Evolutionary conservation across 2,888 invertebrate species (phyloP).

Genomic region (Drosophila subquinaria): DNA sequence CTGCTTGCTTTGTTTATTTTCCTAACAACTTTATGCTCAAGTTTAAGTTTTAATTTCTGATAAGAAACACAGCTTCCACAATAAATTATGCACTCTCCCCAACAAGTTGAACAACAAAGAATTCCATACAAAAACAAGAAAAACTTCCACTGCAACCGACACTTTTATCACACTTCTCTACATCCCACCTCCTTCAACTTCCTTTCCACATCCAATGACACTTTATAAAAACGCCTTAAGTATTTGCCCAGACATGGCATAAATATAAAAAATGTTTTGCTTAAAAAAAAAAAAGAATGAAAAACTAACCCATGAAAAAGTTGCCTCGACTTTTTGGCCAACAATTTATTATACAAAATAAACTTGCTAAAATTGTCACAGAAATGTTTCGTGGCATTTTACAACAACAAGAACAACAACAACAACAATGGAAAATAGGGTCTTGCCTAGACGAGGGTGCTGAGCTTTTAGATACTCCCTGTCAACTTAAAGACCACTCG

Average conservation of each 20-base stretch:
- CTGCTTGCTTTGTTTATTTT: not conserved
- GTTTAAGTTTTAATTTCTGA: conserved; percentile 33
- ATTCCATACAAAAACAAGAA: conserved; percentile 12
- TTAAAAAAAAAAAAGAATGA: conserved; percentile 4
- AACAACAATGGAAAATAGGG: not conserved
- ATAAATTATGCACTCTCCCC: conserved; percentile 35
- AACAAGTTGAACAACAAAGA: conserved; percentile 29
- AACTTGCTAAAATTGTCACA: conserved; percentile 50
- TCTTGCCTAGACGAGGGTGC: not conserved
- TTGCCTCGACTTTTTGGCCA: conserved; percentile 47
- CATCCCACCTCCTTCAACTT: not conserved
- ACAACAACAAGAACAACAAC: conserved; percentile 12
- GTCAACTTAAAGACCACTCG: not conserved
- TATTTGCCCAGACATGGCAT: conserved; percentile 36
- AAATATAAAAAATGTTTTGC: conserved; percentile 19
- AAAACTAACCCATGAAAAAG: conserved; percentile 50
- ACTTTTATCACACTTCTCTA: conserved; percentile 16
- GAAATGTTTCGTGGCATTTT: conserved; percentile 40
- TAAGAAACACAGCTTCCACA: conserved; percentile 8
- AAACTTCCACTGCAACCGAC: conserved; percentile 32
- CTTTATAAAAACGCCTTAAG: conserved; percentile 28
- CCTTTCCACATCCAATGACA: not conserved
- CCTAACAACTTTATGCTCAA: conserved; percentile 16
- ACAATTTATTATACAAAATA: conserved; percentile 62
- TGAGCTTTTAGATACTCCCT: conserved; percentile 1